phyloP scores from a whole-genome alignment of 2,113 vertebrate species.

The Tapirus terrestris region DNA sequence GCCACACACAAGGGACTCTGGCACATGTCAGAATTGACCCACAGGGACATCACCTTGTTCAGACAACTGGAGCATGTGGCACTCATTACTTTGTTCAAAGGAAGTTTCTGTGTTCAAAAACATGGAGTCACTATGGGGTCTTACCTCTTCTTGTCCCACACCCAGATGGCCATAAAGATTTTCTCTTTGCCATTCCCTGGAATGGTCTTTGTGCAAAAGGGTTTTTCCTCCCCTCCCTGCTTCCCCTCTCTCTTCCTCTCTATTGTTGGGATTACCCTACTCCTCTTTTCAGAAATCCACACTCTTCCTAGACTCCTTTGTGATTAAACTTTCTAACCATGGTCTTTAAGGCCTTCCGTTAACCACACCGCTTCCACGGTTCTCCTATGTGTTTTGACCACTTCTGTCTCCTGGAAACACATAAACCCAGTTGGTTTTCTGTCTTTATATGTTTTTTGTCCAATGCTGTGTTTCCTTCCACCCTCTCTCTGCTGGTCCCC shows the following conservation, averaged over 20 bases:
- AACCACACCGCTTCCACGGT: not conserved
- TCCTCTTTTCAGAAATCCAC: not conserved
- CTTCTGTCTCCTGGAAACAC: not conserved
- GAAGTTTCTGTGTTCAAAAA: too few species aligned
- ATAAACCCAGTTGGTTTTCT: not conserved
- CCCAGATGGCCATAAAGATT: too few species aligned
- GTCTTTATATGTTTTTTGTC: not conserved
- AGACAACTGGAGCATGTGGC: too few species aligned
- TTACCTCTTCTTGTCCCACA: too few species aligned
- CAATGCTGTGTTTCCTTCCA: not conserved
- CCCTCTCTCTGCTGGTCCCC: not conserved
- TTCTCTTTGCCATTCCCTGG: not conserved
- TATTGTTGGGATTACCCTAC: not conserved
- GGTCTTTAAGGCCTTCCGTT: not conserved
- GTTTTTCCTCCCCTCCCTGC: rapidly evolving
- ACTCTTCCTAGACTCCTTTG: not conserved
- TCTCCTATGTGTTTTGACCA: rapidly evolving
- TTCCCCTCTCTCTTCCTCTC: not conserved
- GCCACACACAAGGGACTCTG: too few species aligned
- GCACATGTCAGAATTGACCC: too few species aligned
- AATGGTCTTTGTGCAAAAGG: not conserved
- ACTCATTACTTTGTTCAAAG: too few species aligned
- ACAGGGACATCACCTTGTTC: too few species aligned
- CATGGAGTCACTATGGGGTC: too few species aligned
- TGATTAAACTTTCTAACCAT: not conserved